Evolutionary conservation across 2,888 invertebrate species (phyloP), one percentile per base, ranked within the genome.

Genomic region (Embidobia sp.): DNA sequence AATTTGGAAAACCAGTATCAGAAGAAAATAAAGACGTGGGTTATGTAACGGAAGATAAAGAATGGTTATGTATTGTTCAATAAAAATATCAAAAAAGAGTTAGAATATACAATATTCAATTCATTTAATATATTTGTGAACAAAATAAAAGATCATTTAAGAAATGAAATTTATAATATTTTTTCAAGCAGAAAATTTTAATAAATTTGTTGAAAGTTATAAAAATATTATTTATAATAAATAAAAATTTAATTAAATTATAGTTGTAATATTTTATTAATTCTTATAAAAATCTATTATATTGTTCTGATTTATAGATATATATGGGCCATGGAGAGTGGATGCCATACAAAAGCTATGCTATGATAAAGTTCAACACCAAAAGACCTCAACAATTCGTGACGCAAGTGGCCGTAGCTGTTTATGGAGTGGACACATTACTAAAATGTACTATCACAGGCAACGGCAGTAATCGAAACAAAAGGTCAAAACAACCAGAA

Each of bases 261-360:
- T 22, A 22, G 6, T 4, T 6, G 6, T 22, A 22, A 22, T 22
- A 22, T 6, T n/a, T n/a, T n/a, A n/a, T n/a, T n/a, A n/a, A n/a
- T n/a, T n/a, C n/a, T n/a, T n/a, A n/a, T n/a, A n/a, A n/a, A n/a
- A 22, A 22, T 22, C 6, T 22, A 4, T 22, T 22, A 6, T 22
- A 6, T 3, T 22, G 6, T 33, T 51, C 19, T 37, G 5, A n/a
- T 33, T n/a, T n/a, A n/a, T n/a, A 74, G 74, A 74, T 74, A 26
- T 74, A 74, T 40, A 74, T 74, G 51, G 66, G 74, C 3, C 67
- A 75, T 48, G 67, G 67, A 31, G 74, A 75, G 33, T 75, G 74
- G 74, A 75, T 75, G 55, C 55, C 74, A 19, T 75, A 67, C 40
- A 75, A 67, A 61, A 67, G 67, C 5, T 75, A 75, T 33, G 51